Evolutionary conservation across 2,113 vertebrate species (phyloP), one percentile per base, ranked within the genome.

Genomic region (Leucopsar rothschildi): DNA sequence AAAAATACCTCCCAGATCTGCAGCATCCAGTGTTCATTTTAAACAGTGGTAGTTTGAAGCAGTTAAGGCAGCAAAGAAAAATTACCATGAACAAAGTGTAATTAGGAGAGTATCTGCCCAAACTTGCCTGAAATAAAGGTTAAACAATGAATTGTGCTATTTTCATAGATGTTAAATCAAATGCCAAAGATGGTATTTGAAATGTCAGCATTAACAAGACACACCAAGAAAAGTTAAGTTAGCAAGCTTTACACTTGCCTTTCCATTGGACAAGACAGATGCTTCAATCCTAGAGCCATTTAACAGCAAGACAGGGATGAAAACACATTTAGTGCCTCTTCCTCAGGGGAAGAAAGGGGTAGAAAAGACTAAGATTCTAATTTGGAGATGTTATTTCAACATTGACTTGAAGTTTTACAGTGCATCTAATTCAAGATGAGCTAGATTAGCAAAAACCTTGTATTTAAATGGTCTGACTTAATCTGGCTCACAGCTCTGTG

Each of bases 71-170:
- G 50, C 31, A 92, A 93, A 88, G 39, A 77, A 83, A 93, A 96
- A 69, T 50, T 12, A 91, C 60, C 27, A 78, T 31, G 64, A 92
- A 86, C 59, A 71, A 94, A 94, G 76, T 56, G 25, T 55, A 94
- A 86, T 73, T 75, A 83, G 60, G 76, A 63, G 21, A 77, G 1
- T 66, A 78, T 81, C 64, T 90, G 94, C 69, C 83, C 68, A 86
- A 95, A 86, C 94, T 81, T 78, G 95, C 76, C 80, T 16, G 27
- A 91, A 96, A 88, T 40, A 78, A 42, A 86, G 80, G 42, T 59
- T 73, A 57, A 80, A 86, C 87, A 68, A 92, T 60, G 11, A 86
- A 69, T 16, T 68, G 40, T 37, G 33, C 71, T 88, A n/a, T 83
- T 83, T 80, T 71, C 72, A 37, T 17, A n/a, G 76, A 83, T 37